phyloP scores from a whole-genome alignment of 2,888 invertebrate species.

The Drosophila anomalata region DNA sequence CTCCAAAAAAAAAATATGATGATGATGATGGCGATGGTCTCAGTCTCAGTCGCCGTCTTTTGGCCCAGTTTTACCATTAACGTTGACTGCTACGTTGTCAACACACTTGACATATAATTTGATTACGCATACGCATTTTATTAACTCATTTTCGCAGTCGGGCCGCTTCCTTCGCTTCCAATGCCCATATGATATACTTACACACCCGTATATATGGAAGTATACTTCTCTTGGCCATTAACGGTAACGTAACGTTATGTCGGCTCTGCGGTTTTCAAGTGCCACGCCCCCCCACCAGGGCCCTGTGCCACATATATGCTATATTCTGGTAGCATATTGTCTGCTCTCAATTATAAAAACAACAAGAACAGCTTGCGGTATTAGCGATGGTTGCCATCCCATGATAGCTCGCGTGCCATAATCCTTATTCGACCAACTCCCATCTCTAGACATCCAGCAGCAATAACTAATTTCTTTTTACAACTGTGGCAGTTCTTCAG shows the following conservation, averaged over 20 bases:
- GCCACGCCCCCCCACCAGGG: not conserved
- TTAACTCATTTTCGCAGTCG: conserved; percentile 74
- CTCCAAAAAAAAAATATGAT: not conserved
- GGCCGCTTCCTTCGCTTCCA: conserved; percentile 31
- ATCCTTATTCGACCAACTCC: not conserved
- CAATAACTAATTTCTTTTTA: conserved; percentile 76
- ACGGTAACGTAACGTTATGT: conserved; percentile 57
- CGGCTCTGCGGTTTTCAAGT: conserved; percentile 51
- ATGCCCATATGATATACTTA: conserved; percentile 76
- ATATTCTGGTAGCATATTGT: conserved; percentile 37
- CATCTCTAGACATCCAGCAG: conserved; percentile 29
- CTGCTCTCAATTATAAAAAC: conserved; percentile 53
- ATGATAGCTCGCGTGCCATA: not conserved
- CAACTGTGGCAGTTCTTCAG: conserved; percentile 75
- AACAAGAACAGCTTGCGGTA: not conserved
- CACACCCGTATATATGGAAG: conserved; percentile 24
- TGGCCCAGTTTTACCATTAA: conserved; percentile 65
- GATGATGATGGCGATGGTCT: conserved; percentile 24
- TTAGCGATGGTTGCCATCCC: conserved; percentile 6
- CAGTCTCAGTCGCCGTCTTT: conserved; percentile 11
- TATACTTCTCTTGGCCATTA: conserved; percentile 54
- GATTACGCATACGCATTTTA: conserved; percentile 79
- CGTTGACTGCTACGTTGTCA: conserved; percentile 77
- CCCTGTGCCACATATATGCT: conserved; percentile 10
- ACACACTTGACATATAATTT: conserved; percentile 81